Evolutionary conservation across 2,113 vertebrate genomes (phyloP).

Genomic region (Agelaius phoeniceus): DNA sequence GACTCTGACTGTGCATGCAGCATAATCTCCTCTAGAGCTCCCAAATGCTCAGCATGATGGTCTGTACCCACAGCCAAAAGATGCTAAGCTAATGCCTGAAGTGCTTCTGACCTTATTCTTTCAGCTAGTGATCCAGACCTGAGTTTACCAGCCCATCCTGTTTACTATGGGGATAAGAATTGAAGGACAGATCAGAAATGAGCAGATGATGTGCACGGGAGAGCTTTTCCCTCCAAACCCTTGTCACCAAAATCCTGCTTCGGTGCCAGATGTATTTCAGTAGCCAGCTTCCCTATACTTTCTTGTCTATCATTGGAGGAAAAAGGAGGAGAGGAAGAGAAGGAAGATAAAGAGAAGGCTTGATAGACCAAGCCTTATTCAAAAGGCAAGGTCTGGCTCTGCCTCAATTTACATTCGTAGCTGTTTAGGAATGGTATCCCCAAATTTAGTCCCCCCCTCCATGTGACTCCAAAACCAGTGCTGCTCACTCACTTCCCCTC

Average conservation of each 20-base stretch:
- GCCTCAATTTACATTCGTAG: neutral
- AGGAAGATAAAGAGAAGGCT: neutral
- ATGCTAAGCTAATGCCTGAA: neutral
- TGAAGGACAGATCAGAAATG: neutral
- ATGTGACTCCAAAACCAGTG: neutral
- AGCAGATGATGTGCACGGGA: neutral
- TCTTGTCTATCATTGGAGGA: neutral
- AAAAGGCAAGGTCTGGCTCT: neutral
- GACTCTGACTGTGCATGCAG: neutral
- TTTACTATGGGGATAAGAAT: neutral
- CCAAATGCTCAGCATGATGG: neutral
- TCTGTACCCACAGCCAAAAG: neutral
- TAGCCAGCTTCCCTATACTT: neutral
- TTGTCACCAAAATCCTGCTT: neutral
- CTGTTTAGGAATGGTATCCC: neutral
- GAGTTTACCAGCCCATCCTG: neutral
- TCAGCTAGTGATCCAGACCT: neutral
- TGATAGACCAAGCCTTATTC: neutral
- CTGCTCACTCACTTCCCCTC: neutral
- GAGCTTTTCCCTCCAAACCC: neutral
- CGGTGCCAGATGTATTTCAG: neutral
- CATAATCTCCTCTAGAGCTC: neutral
- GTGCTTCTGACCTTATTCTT: neutral
- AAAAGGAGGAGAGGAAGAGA: neutral
- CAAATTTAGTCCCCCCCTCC: accelerated